Evolutionary conservation across 2,888 invertebrate species (phyloP).

Genomic region (Allolobophora icterica): DNA sequence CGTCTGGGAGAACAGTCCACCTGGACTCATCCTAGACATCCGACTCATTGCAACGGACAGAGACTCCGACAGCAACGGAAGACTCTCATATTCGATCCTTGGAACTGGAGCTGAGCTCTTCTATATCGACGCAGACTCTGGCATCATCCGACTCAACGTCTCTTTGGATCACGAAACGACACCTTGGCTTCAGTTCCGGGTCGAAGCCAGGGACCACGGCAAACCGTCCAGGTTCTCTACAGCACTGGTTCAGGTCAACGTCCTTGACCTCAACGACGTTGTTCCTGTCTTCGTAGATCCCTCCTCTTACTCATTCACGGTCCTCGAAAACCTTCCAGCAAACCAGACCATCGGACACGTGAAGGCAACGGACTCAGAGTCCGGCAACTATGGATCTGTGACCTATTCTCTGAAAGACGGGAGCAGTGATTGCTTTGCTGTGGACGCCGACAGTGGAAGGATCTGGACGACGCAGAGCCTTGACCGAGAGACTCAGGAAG

Average conservation of each 20-base stretch:
- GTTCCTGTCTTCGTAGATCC: constrained; percentile 75
- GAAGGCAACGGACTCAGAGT: constrained; percentile 29
- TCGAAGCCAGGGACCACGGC: constrained; percentile 20
- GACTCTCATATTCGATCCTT: background rate
- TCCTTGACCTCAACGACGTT: constrained; percentile 88
- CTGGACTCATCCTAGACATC: background rate
- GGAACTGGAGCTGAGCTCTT: background rate
- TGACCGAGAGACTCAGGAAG: constrained; percentile 31
- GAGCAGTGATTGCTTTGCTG: background rate
- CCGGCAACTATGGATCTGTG: constrained; percentile 28
- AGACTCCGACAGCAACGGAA: constrained; percentile 22
- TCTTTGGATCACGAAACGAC: constrained; percentile 30
- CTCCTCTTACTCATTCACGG: constrained; percentile 3
- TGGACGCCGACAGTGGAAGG: constrained; percentile 28
- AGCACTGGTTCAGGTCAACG: constrained; percentile 70
- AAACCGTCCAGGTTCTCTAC: background rate
- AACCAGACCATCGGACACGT: background rate
- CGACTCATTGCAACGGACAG: constrained; percentile 25
- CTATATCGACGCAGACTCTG: background rate
- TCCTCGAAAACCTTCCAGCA: constrained; percentile 24
- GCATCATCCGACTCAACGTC: background rate
- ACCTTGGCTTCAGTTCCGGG: background rate
- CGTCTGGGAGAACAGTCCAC: constrained; percentile 31
- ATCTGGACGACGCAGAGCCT: constrained; percentile 23
- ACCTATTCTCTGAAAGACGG: constrained; percentile 11